Base-by-base conservation (phyloP, 2,797 vertebrate genomes). In the Ataeniobius toweri region DNA sequence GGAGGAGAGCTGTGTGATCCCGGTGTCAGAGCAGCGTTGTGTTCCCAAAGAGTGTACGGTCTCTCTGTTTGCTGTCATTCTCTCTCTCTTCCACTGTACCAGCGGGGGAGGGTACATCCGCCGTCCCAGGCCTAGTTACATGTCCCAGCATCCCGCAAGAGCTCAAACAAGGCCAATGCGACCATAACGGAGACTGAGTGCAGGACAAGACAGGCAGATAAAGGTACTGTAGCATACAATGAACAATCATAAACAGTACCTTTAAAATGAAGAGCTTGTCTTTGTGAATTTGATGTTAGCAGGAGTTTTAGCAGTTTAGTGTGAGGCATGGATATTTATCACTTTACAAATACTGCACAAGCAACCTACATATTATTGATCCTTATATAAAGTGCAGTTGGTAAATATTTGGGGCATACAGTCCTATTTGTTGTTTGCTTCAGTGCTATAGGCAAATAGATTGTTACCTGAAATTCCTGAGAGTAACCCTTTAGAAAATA, bases 121-220 rank as follows among this genome's bases (percentile, higher is more conserved):
- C 81, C 48, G 90, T 93, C 92, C 92, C 92, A 84, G 93, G 93
- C 93, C 93, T 89, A 86, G 89, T 92, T 91, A 86, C 84, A 92
- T 90, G 91, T 95, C 91, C 94, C 94, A 94, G 92, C 94, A 92
- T 94, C 93, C 86, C 85, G 61, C 88, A 85, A 61, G 86, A 90
- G 89, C 90, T 86, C 89, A 71, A 83, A 68, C 86, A 81, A 89
- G 88, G 89, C 90, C 88, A 91, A 90, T 85, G 85, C 85, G 78
- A 89, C 87, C 68, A 28, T 83, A 82, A 80, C 76, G 82, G 79
- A 86, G 84, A 80, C 90, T 88, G 83, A 86, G 76, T 89, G 69
- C 85, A 80, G 80, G 82, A 91, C 74, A 73, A 84, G 84, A 81
- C 83, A 90, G 90, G 68, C 79, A 85, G 75, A 85, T 56, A 88